Evolutionary conservation across 2,797 vertebrate species (phyloP).

Genomic region (Buphagus erythrorhynchus): DNA sequence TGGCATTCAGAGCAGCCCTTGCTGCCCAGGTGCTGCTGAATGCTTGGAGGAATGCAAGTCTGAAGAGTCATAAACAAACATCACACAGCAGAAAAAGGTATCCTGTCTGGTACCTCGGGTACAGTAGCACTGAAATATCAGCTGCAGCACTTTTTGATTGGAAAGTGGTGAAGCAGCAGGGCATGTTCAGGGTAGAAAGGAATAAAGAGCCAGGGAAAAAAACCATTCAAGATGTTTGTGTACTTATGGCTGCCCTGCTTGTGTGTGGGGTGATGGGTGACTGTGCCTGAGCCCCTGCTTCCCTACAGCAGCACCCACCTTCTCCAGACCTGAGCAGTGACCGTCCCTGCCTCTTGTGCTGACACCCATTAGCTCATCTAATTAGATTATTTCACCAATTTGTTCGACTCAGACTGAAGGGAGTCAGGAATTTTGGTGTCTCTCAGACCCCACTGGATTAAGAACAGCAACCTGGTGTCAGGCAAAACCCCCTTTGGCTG

Average conservation of each 20-base stretch:
- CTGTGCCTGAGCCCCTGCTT: fast-evolving
- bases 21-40: background rate
- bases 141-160: background rate
- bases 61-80: background rate
- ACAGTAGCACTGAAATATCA: background rate
- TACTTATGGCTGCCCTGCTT: background rate
- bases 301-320: background rate
- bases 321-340: background rate
- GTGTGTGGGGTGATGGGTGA: fast-evolving
- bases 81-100: background rate
- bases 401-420: background rate
- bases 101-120: background rate
- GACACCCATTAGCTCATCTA: background rate
- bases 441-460: background rate
- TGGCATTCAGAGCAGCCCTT: background rate
- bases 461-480: background rate
- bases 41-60: background rate
- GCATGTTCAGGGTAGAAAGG: background rate
- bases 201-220: background rate
- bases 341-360: fast-evolving
- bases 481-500: background rate
- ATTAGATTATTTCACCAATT: background rate
- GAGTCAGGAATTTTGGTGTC: background rate
- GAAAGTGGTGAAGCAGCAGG: background rate
- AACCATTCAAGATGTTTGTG: background rate